These are phyloP conservation scores for Perca flavescens DNA, from an alignment of 2,113 vertebrate species.

Conservation along the genomic window DNA sequence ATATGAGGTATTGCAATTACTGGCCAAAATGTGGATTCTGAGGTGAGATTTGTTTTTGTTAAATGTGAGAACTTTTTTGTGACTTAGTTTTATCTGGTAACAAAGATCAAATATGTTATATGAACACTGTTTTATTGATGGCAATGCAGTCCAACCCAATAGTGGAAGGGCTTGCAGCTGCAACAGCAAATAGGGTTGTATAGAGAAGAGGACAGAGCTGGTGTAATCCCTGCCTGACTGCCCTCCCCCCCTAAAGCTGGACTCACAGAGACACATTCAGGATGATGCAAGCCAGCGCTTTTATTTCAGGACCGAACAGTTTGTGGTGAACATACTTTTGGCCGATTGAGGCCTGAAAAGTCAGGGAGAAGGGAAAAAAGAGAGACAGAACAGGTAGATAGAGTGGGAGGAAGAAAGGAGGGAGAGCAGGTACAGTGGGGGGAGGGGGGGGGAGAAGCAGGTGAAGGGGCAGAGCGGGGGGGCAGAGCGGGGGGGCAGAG, in stretches of 20 bases:
- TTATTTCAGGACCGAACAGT: conserved; percentile 10
- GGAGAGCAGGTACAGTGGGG: background rate
- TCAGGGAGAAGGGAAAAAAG: background rate
- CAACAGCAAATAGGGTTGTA: conserved; percentile 80
- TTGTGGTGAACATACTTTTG: background rate
- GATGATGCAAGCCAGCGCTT: conserved; percentile 40
- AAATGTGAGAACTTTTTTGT: background rate
- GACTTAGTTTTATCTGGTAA: background rate
- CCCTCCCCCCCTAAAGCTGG: conserved; percentile 53
- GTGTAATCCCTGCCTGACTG: conserved; percentile 73
- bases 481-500: conserved; percentile 57
- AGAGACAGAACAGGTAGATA: conserved; percentile 3
- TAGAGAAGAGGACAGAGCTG: conserved; percentile 78
- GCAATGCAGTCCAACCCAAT: background rate
- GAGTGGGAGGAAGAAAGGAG: background rate
- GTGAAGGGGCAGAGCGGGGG: conserved; percentile 65
- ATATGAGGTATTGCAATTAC: background rate
- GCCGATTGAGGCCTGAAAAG: background rate
- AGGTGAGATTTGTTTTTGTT: background rate
- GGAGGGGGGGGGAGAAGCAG: conserved; percentile 44
- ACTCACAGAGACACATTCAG: conserved; percentile 25
- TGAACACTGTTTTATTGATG: conserved; percentile 6
- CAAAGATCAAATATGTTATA: background rate
- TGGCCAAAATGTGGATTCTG: background rate
- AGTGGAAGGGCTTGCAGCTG: conserved; percentile 59